These are phyloP conservation scores for Casuarius casuarius DNA, from an alignment of 2,113 vertebrate species.

Conservation along the genomic window DNA sequence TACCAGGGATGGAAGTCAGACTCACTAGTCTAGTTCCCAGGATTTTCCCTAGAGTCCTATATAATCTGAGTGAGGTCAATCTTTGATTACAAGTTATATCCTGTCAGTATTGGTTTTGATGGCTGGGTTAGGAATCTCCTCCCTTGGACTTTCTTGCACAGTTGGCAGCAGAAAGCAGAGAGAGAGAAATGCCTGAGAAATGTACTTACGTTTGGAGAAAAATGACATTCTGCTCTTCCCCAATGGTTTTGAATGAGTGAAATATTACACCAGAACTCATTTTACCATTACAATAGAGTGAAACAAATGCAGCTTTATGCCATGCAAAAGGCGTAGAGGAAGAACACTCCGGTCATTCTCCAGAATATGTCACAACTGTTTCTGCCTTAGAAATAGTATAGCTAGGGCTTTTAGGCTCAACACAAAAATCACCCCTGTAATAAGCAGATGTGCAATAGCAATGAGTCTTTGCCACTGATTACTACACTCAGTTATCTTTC, in stretches of 20 bases:
- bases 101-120: slow-evolving; percentile 25
- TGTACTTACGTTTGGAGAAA: neutral
- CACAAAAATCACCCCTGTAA: neutral
- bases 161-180: neutral
- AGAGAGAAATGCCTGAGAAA: neutral
- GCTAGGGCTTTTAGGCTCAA: neutral
- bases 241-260: neutral
- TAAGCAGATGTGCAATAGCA: slow-evolving; percentile 15
- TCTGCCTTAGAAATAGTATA: neutral
- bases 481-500: neutral
- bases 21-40: neutral
- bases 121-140: neutral
- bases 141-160: neutral
- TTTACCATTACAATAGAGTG: neutral
- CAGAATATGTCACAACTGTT: neutral
- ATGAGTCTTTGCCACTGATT: slow-evolving; percentile 9
- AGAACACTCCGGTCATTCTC: neutral
- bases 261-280: neutral
- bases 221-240: neutral
- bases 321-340: neutral
- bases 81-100: slow-evolving; percentile 38
- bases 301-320: neutral
- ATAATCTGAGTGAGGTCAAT: neutral
- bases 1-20: neutral
- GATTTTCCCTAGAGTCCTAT: neutral